Base-by-base conservation (phyloP, 2,888 invertebrate species). In the Rhyacophila evoluta region DNA sequence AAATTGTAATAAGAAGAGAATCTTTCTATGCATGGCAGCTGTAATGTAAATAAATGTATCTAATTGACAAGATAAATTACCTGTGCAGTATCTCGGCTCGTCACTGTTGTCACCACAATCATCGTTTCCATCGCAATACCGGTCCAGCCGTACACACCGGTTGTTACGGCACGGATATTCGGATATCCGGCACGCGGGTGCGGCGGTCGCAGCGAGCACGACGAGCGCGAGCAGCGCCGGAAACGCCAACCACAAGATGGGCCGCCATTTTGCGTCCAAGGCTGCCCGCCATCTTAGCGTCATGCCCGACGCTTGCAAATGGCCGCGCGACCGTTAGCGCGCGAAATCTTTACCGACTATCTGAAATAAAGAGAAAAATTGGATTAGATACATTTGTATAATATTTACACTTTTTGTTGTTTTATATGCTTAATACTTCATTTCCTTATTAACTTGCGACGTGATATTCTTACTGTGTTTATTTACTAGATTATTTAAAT, bases 101-200 rank as follows among this genome's bases (percentile, higher is more conserved):
- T 96, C 96, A 85, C 95, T 95, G 83, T 92, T 92, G 88, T 97
- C 97, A 29, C 94, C 94, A 87, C 97, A 97, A 87, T 97, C 95
- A 88, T 94, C 92, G 84, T 89, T 88, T 78, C 95, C 95, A 87
- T 97, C 95, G 89, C 97, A 97, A 87, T 94, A 97, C 84, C 93
- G 93, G 89, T 96, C 96, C 82, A 95, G 91, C 27, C 95, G 93
- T 86, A 96, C 93, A 88, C 97, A 96, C 84, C 91, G 91, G 81
- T 85, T 87, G 78, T 92, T 92, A 82, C 92, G 91, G 87, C 95
- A 95, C 37, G 93, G 91, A 87, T 93, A 93, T 87, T 95, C 95
- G 83, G 94, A 94, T 84, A 95, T 92, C 85, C 94, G 92, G 87
- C 96, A 96, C 84, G 93, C 92, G 80, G 89, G 88, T 83, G 89